phyloP scores from a whole-genome alignment of 2,113 vertebrate species.

The Oceanodroma tethys region DNA sequence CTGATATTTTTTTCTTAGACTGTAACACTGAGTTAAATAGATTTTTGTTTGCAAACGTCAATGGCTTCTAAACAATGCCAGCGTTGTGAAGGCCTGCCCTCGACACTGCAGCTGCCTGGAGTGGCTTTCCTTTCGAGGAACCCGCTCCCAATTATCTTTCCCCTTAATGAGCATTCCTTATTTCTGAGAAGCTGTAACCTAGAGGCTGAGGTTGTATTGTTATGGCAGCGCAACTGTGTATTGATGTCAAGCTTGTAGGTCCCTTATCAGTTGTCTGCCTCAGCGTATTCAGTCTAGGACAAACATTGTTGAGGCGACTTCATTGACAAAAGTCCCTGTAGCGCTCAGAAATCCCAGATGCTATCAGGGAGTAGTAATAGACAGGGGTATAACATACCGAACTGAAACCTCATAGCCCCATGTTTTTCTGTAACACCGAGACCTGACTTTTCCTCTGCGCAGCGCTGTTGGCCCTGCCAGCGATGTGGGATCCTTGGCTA shows the following conservation, averaged over 20 bases:
- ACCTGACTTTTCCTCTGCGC: not conserved
- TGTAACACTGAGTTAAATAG: not conserved
- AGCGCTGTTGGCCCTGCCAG: not conserved
- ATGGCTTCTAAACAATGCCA: not conserved
- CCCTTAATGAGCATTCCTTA: not conserved
- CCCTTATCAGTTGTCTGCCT: slow-evolving; percentile 26
- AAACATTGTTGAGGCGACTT: not conserved
- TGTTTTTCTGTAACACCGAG: not conserved
- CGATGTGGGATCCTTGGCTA: not conserved
- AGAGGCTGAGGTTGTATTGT: not conserved
- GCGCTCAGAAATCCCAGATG: slow-evolving; percentile 50
- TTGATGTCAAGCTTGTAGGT: slow-evolving; percentile 49
- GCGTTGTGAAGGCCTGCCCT: not conserved
- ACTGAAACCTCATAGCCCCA: slow-evolving; percentile 53
- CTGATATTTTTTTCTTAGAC: not conserved
- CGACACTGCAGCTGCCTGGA: not conserved
- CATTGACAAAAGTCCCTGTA: not conserved
- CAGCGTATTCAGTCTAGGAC: not conserved
- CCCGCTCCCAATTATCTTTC: not conserved
- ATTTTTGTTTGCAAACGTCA: not conserved
- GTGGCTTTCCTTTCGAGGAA: slow-evolving; percentile 1
- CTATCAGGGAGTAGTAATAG: slow-evolving; percentile 26
- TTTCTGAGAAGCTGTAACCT: not conserved
- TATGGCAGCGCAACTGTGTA: slow-evolving; percentile 1
- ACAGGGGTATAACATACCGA: slow-evolving; percentile 30